Evolutionary conservation across 1,140 invertebrate genomes (phyloP).

Genomic region (Orius insidiosus): DNA sequence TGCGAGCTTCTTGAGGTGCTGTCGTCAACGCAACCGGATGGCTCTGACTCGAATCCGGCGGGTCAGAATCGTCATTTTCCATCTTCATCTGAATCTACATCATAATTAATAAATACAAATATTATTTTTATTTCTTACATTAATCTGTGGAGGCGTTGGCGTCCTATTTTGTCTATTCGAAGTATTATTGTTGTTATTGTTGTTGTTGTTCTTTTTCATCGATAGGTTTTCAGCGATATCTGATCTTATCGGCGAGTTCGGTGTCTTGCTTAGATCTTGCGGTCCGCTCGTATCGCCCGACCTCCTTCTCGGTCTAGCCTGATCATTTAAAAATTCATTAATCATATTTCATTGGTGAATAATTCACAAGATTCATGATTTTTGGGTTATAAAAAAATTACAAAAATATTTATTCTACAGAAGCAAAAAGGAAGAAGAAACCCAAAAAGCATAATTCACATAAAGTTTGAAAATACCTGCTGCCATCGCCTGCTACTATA

Average conservation of each 20-base stretch:
- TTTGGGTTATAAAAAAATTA: constrained; percentile 4
- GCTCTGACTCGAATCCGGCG: constrained; percentile 17
- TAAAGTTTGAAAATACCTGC: constrained; percentile 5
- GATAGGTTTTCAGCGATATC: constrained; percentile 24
- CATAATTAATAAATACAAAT: not conserved
- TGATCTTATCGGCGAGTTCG: constrained; percentile 24
- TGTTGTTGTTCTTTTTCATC: constrained; percentile 22
- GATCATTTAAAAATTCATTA: constrained; percentile 22
- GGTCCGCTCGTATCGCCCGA: constrained; percentile 52
- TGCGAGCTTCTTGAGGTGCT: constrained; percentile 10
- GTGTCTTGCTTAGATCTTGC: constrained; percentile 36
- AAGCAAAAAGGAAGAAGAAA: not conserved
- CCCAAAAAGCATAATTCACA: constrained; percentile 8
- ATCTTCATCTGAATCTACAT: constrained; percentile 13
- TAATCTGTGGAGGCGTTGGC: constrained; percentile 29
- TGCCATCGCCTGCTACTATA: constrained; percentile 5
- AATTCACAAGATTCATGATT: not conserved
- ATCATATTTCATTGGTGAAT: not conserved
- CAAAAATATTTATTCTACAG: not conserved
- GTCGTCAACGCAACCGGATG: constrained; percentile 22
- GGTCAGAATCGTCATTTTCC: constrained; percentile 22
- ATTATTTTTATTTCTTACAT: constrained; percentile 12
- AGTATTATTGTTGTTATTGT: constrained; percentile 16
- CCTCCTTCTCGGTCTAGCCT: constrained; percentile 58
- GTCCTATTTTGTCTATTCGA: constrained; percentile 18